Evolutionary conservation across 2,797 vertebrate genomes (phyloP), one percentile per base, ranked within the genome.

Genomic region (Falco biarmicus): DNA sequence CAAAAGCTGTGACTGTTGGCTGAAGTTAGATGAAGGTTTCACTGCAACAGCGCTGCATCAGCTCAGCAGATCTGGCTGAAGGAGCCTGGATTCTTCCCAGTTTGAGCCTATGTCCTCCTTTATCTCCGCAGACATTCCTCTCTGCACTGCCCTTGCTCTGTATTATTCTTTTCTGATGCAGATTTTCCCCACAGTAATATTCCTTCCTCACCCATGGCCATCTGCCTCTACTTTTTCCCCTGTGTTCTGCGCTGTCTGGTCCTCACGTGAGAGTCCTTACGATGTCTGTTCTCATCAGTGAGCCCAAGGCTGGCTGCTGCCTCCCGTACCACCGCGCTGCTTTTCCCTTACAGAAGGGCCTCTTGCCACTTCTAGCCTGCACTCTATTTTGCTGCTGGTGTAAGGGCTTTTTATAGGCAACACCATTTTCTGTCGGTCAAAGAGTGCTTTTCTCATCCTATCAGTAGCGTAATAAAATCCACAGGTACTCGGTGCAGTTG

Each of bases 361-460:
- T 94, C 26, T 91, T 89, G 70, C 47, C 66, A 48, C 45, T 45
- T 85, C 57, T n/a, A 54, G 54, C 8, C 28, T 51, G 63, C 77
- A 64, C 74, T 80, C 84, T 83, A 73, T 91, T 96, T 97, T 91
- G 78, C 63, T 90, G 84, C 29, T 80, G 32, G 11, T 70, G 8
- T 71, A 70, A 75, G 60, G 34, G 19, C 29, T n/a, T 84, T 54
- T 54, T 71, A 31, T 37, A 4, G 8, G 24, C 17, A 41, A 41
- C 45, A 34, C 24, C 70, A 17, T 83, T 54, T 92, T 66, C 71
- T 71, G 17, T 75, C 32, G 50, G 15, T 51, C 61, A 64, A 43
- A 63, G 20, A 75, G n/a, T 29, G 48, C 19, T 47, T 18, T 34
- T 64, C 14, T 76, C 11, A 53, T 78, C 66, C 43, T 26, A 1